A percentile compares a stretch with the other conserved stretches of the same genome.
These are phyloP conservation scores for Zosterops pallidus DNA, from an alignment of 2,113 vertebrate genomes.

Conservation along the genomic window DNA sequence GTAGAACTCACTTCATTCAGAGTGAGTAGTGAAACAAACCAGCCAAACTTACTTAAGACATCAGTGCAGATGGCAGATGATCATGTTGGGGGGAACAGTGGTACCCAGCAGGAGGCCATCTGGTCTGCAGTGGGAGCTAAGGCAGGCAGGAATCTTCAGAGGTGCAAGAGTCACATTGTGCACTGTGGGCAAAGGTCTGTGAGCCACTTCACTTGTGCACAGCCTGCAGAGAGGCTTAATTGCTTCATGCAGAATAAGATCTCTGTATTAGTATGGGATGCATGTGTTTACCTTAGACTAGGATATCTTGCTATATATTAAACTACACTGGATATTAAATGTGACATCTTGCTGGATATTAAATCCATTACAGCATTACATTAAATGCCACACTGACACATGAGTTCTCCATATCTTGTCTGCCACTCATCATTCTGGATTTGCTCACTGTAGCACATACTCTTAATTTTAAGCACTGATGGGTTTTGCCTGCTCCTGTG, in stretches of 20 bases:
- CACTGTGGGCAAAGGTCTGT: not conserved
- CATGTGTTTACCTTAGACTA: not conserved
- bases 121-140: rapidly evolving
- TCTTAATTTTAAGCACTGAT: not conserved
- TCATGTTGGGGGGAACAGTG: rapidly evolving
- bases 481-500: not conserved
- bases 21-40: not conserved
- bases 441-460: not conserved
- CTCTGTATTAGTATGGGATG: not conserved
- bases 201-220: not conserved
- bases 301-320: not conserved
- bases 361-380: not conserved
- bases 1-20: not conserved
- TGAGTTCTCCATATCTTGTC: not conserved
- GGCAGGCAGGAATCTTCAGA: not conserved
- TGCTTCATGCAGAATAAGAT: not conserved
- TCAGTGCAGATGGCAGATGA: not conserved
- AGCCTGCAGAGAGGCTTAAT: not conserved
- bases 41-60: not conserved
- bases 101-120: not conserved
- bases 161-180: not conserved
- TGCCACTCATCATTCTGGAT: not conserved
- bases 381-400: not conserved
- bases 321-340: too few relatives aligned
- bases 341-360: not conserved